A percentile compares a stretch with the other conserved stretches of the same genome.
Evolutionary conservation across 2,113 vertebrate species (phyloP).

Genomic region (Neomonachus schauinslandi): DNA sequence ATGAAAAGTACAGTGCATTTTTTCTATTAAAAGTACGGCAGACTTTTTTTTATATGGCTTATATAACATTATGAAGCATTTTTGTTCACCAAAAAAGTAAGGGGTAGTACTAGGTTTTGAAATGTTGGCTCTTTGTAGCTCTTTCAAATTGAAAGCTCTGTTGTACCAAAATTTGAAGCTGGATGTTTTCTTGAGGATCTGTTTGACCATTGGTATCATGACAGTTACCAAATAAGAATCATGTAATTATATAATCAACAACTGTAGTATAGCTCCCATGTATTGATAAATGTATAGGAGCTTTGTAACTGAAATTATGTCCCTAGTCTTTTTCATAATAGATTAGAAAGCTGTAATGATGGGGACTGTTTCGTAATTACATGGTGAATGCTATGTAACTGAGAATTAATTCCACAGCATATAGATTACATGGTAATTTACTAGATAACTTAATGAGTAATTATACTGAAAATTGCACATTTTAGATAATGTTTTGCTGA

Average conservation of each 20-base stretch:
- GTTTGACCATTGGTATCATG: neutral
- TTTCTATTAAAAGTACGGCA: neutral
- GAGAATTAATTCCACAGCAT: slow-evolving; percentile 76
- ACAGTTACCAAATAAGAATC: slow-evolving; percentile 27
- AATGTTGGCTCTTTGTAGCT: slow-evolving; percentile 39
- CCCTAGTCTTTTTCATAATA: slow-evolving; percentile 56
- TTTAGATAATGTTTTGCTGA: slow-evolving; percentile 69
- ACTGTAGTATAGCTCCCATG: neutral
- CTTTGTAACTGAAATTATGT: slow-evolving; percentile 51
- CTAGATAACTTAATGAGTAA: slow-evolving; percentile 80
- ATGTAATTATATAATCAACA: neutral
- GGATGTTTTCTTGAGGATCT: slow-evolving; percentile 27
- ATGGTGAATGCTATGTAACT: slow-evolving; percentile 69
- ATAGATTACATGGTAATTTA: slow-evolving; percentile 78
- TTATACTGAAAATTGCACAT: slow-evolving; percentile 67
- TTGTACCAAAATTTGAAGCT: neutral
- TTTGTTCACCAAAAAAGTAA: neutral
- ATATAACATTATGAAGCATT: neutral
- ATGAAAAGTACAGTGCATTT: neutral
- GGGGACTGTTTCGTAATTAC: slow-evolving; percentile 72
- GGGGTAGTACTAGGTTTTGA: neutral
- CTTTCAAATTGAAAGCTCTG: neutral
- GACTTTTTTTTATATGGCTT: neutral
- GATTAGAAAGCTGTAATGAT: slow-evolving; percentile 69
- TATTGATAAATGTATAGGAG: slow-evolving; percentile 40